Evolutionary conservation across 2,113 vertebrate species (phyloP), one percentile per base, ranked within the genome.

Genomic region (Eulemur rufifrons): DNA sequence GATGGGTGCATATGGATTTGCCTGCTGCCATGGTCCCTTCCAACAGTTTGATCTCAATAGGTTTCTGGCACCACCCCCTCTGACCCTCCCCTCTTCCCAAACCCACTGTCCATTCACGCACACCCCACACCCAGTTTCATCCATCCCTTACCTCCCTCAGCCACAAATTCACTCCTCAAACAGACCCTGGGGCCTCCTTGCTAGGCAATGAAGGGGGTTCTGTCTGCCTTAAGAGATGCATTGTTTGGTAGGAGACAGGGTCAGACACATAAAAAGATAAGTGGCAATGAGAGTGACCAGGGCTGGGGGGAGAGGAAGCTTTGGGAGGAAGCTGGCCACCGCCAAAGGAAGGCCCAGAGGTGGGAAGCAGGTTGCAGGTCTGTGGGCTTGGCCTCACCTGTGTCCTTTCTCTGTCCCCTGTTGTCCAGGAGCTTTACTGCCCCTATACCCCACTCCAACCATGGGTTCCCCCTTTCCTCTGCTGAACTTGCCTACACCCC

Each of bases 401-500:
- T 18, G 47, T 63, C 61, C 23, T 63, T 66, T 64, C 64, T 95
- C 34, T 77, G 21, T 39, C 11, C 25, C 13, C 47, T 29, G 9
- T 8, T 32, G 20, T 52, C 37, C 83, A 97, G 97, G 96, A 89
- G 82, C 92, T 59, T 14, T 97, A 68, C 47, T 97, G 54, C 93
- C 97, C 69, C 34, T 97, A 17, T 98, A 97, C 73, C 63, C 98
- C 21, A 91, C 96, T 20, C 91, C 97, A 0, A 68, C 96, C 23
- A 88, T 97, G 96, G 88, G 82, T 18, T 42, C 97, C 61, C 69
- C 96, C 0, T 97, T 98, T 66, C 80, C 97, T 47, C 93, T 98
- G 45, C 66, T 97, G 91, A 96, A 93, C 92, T 66, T 97, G 90
- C 95, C 96, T 63, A 42, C 98, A 5, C 96, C 95, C 39, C 93